Percentiles rank a stretch among this genome's conserved stretches.
phyloP scores from a whole-genome alignment of 2,888 invertebrate species.

The Drosophila picticornis region DNA sequence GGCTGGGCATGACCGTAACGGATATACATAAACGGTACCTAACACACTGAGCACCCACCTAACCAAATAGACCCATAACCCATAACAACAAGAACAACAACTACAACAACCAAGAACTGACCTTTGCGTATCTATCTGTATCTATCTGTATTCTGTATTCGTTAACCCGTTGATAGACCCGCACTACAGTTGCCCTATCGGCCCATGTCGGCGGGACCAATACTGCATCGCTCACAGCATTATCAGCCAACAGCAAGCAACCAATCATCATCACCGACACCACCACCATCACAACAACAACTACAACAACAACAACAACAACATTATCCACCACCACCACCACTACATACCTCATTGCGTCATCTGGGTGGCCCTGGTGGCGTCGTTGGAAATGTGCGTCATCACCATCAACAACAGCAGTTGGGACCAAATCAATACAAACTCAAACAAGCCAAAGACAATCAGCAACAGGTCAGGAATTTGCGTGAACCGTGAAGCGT shows the following conservation, averaged over 20 bases:
- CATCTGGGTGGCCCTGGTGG: constrained; percentile 82
- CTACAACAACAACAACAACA: constrained; percentile 51
- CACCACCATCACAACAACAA: constrained; percentile 43
- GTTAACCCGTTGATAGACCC: constrained; percentile 77
- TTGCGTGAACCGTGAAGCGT: constrained; percentile 22
- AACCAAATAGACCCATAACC: constrained; percentile 39
- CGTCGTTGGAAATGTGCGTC: constrained; percentile 57
- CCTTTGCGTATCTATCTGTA: constrained; percentile 42
- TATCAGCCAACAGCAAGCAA: constrained; percentile 71
- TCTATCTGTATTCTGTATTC: constrained; percentile 36
- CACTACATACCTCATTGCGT: constrained; percentile 82
- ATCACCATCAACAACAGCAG: constrained; percentile 53
- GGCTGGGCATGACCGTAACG: constrained; percentile 95
- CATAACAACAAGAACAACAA: constrained; percentile 4
- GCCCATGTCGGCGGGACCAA: constrained; percentile 85
- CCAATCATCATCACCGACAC: constrained; percentile 66
- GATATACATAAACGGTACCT: constrained; percentile 90
- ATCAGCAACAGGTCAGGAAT: constrained; percentile 83
- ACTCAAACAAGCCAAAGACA: constrained; percentile 76
- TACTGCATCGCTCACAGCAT: constrained; percentile 84
- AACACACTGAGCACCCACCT: constrained; percentile 49
- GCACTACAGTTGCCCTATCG: constrained; percentile 85
- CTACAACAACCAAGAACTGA: constrained; percentile 48
- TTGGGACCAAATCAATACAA: constrained; percentile 74
- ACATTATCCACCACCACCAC: constrained; percentile 53